Evolutionary conservation across 2,888 invertebrate species (phyloP).

Genomic region (Metacarcinus magister): DNA sequence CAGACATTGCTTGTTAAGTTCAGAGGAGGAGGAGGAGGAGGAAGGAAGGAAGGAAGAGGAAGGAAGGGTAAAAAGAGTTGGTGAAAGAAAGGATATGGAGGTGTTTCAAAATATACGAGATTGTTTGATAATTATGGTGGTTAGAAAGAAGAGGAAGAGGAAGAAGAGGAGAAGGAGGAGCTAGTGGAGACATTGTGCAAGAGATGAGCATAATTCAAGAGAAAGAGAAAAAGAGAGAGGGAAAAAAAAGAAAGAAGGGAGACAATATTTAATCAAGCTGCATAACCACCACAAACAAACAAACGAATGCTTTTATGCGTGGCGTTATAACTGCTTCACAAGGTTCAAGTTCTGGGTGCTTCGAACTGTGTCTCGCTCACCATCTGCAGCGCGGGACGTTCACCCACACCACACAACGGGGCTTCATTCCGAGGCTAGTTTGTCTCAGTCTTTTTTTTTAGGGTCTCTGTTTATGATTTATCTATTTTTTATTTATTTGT

Average conservation of each 20-base stretch:
- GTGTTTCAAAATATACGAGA: neutral
- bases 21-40: neutral
- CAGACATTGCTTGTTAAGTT: neutral
- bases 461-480: neutral
- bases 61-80: neutral
- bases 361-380: neutral
- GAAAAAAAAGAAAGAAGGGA: neutral
- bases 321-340: neutral
- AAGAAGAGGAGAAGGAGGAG: neutral
- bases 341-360: neutral
- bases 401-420: conserved; percentile 38
- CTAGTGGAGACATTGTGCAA: neutral
- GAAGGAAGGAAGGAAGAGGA: neutral
- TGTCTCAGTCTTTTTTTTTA: neutral
- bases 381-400: neutral
- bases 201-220: conserved; percentile 1
- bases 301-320: neutral
- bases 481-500: neutral
- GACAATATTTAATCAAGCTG: neutral
- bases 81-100: neutral
- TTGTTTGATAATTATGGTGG: neutral
- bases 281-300: neutral
- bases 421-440: neutral
- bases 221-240: neutral
- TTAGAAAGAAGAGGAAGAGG: neutral